Base-by-base conservation (phyloP, 2,888 invertebrate genomes). In the Macrophya alboannulata region DNA sequence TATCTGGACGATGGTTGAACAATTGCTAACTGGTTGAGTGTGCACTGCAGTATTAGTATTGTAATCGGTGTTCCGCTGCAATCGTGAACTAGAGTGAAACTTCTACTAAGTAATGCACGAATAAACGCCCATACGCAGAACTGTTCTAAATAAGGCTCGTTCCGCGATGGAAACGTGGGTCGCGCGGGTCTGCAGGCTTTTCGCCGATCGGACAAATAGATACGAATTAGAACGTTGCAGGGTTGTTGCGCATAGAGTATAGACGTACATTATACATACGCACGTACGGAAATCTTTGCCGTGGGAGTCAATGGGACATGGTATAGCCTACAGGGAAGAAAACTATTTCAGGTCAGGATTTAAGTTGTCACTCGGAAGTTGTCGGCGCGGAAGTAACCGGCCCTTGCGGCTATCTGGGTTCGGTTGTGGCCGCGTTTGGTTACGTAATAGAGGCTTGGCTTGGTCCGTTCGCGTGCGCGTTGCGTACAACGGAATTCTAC, bases 171-270 rank as follows among this genome's bases (percentile, higher is more conserved):
- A 59, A 81, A 81, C 81, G 81, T 81, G 81, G 81, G 81, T 79
- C 81, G 62, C 25, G n/a, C 21, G 79, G 79, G 40, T 62, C 21
- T 25, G 62, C 62, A 21, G 59, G n/a, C 40, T 81, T 81, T 81
- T 81, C 59, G 43, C 62, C 81, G 81, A 81, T 81, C 81, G 43
- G 81, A 81, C 81, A 81, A 81, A 81, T 81, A 81, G 81, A 81
- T 81, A 81, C 40, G 59, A 62, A 81, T 81, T 81, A 59, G 59
- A 81, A 81, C 59, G 77, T 77, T 51, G 55, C 62, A 62, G 74
- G 74, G 74, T 74, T 77, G 85, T 84, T 65, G 85, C 43, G 76
- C 31, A 72, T 40, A 84, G 3, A 31, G 31, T 62, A 51, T 59
- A 37, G 62, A 25, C 40, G 81, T 81, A 45, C 37, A 40, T 31